Evolutionary conservation across 1,140 invertebrate species (phyloP).

Genomic region (Neodiprion lecontei): DNA sequence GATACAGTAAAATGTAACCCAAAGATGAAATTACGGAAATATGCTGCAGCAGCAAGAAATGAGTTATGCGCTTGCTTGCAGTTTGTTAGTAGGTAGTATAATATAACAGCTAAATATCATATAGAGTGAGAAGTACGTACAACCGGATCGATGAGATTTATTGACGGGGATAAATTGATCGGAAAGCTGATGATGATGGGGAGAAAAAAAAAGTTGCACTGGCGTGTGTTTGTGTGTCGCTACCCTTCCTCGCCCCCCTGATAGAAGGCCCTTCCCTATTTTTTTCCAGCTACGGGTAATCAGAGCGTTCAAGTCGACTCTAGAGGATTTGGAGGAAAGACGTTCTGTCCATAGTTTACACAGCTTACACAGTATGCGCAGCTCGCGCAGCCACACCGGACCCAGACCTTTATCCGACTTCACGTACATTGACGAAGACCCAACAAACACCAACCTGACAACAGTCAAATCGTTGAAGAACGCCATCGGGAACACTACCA

Average conservation of each 20-base stretch:
- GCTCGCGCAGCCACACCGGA: slow-evolving; percentile 81
- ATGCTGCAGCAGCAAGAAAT: too few relatives aligned
- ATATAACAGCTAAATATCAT: too few relatives aligned
- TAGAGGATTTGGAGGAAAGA: slow-evolving; percentile 99
- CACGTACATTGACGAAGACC: slow-evolving; percentile 91
- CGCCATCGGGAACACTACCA: slow-evolving; percentile 43
- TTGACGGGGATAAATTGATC: background rate
- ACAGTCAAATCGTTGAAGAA: slow-evolving; percentile 51
- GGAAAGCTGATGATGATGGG: slow-evolving; percentile 2
- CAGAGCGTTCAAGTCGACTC: slow-evolving; percentile 98
- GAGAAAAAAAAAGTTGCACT: background rate
- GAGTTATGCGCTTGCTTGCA: too few relatives aligned
- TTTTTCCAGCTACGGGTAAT: slow-evolving; percentile 99
- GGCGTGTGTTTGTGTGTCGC: slow-evolving; percentile 56
- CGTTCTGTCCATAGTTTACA: slow-evolving; percentile 97
- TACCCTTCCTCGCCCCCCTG: slow-evolving; percentile 58
- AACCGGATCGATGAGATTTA: too few relatives aligned
- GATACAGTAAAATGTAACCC: too few relatives aligned
- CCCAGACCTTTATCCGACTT: slow-evolving; percentile 85
- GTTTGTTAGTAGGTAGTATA: too few relatives aligned
- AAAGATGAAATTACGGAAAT: too few relatives aligned
- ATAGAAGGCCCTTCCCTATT: slow-evolving; percentile 65
- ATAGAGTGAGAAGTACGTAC: too few relatives aligned
- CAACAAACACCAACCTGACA: slow-evolving; percentile 64
- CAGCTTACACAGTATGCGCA: slow-evolving; percentile 93